Percentiles rank a stretch among this genome's conserved stretches.
Conservation (phyloP, 2,113 vertebrate genomes). For the Nibea coibor region DNA sequence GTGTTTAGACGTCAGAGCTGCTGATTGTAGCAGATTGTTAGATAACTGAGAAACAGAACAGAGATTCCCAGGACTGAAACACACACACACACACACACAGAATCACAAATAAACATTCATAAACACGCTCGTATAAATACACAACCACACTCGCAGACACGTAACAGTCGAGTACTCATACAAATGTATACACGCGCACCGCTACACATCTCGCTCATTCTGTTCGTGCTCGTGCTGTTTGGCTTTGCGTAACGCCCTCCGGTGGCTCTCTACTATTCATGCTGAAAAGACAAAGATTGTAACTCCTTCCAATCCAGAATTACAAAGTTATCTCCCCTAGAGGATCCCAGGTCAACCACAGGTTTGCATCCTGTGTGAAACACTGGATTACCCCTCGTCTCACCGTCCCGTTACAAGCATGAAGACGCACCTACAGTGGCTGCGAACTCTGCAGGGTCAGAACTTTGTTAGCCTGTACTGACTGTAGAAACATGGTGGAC, state of each 20-base stretch:
- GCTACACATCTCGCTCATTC: constrained; percentile 5
- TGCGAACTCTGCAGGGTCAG: too few relatives aligned
- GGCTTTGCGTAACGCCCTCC: not conserved
- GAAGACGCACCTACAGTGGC: too few relatives aligned
- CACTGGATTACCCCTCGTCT: too few relatives aligned
- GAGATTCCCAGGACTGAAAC: constrained; percentile 34
- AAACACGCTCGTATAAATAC: constrained; percentile 48
- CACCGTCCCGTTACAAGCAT: too few relatives aligned
- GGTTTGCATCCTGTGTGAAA: too few relatives aligned
- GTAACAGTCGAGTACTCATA: constrained; percentile 1
- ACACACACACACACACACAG: not conserved
- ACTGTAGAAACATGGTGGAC: too few relatives aligned
- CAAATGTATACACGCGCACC: constrained; percentile 15
- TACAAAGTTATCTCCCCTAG: too few relatives aligned
- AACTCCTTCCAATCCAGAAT: too few relatives aligned
- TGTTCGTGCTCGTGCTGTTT: not conserved
- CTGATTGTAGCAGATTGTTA: constrained; percentile 52
- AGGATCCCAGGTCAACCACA: too few relatives aligned
- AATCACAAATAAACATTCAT: constrained; percentile 37
- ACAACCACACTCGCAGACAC: constrained; percentile 14
- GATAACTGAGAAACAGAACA: constrained; percentile 61
- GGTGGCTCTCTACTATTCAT: too few relatives aligned
- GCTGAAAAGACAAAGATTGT: too few relatives aligned
- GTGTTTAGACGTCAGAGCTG: constrained; percentile 60
- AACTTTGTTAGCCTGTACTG: too few relatives aligned